Evolutionary conservation across 2,113 vertebrate genomes (phyloP).

Genomic region (Pluvialis apricaria): DNA sequence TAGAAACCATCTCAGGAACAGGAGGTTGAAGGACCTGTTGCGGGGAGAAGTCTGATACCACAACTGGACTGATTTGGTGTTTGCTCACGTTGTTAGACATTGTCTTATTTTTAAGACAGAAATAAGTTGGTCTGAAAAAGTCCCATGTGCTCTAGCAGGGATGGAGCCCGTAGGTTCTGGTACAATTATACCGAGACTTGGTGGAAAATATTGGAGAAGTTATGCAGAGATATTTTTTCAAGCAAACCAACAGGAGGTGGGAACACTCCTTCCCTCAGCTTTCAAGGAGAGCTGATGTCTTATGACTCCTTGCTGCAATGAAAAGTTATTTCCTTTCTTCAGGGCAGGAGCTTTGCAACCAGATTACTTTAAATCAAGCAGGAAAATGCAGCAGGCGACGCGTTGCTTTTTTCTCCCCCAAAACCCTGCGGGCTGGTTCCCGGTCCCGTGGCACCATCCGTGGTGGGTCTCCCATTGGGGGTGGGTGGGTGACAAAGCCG

Average conservation of each 20-base stretch:
- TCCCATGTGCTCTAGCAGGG: neutral
- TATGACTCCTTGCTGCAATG: slow-evolving; percentile 27
- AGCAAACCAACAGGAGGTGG: slow-evolving; percentile 31
- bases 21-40: neutral
- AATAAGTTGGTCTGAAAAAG: neutral
- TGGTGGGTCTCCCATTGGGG: rapidly evolving
- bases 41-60: neutral
- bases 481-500: neutral
- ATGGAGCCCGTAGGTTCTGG: neutral
- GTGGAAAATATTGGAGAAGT: slow-evolving; percentile 19
- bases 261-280: neutral
- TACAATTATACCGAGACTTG: neutral
- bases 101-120: neutral
- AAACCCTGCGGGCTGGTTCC: neutral
- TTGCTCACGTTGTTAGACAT: neutral
- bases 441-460: rapidly evolving
- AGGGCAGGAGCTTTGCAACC: neutral
- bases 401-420: neutral
- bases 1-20: neutral
- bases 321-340: slow-evolving; percentile 18
- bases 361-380: neutral
- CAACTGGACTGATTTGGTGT: neutral
- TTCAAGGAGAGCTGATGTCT: slow-evolving; percentile 37
- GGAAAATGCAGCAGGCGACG: neutral
- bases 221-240: neutral